phyloP scores from a whole-genome alignment of 1,140 invertebrate genomes.

The Caenorhabditis remanei region DNA sequence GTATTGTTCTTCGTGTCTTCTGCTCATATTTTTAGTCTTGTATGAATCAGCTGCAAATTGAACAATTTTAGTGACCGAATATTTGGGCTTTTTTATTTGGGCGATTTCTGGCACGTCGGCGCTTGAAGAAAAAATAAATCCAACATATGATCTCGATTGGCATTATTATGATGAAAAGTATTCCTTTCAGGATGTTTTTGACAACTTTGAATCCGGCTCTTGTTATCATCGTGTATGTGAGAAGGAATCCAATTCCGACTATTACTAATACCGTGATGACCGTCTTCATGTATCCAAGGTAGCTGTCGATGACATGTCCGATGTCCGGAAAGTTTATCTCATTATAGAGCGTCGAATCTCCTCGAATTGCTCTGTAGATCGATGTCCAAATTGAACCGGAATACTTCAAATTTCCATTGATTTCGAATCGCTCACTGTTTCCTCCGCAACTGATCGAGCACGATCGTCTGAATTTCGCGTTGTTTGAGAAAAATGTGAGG shows the following conservation, averaged over 20 bases:
- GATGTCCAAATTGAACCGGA: neutral
- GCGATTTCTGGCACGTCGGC: neutral
- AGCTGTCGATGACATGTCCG: neutral
- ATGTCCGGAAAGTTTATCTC: neutral
- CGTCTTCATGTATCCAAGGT: neutral
- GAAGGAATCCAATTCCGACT: neutral
- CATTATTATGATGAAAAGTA: neutral
- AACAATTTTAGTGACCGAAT: no score
- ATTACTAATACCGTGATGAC: neutral
- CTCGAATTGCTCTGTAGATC: no score
- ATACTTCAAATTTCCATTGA: neutral
- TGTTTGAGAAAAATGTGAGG: neutral
- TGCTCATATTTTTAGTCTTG: no score
- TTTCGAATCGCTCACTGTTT: neutral
- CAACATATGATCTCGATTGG: neutral
- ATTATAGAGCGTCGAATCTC: neutral
- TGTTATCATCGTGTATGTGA: neutral
- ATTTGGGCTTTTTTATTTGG: no score
- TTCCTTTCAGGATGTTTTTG: neutral
- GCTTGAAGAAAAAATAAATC: slow-evolving; percentile 1
- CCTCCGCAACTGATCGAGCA: neutral
- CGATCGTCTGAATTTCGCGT: neutral
- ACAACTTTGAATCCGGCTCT: neutral
- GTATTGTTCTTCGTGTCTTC: no score
- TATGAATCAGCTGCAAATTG: no score